These are phyloP conservation scores for Cheilosia impressa DNA, from an alignment of 2,888 invertebrate species.

Conservation along the genomic window DNA sequence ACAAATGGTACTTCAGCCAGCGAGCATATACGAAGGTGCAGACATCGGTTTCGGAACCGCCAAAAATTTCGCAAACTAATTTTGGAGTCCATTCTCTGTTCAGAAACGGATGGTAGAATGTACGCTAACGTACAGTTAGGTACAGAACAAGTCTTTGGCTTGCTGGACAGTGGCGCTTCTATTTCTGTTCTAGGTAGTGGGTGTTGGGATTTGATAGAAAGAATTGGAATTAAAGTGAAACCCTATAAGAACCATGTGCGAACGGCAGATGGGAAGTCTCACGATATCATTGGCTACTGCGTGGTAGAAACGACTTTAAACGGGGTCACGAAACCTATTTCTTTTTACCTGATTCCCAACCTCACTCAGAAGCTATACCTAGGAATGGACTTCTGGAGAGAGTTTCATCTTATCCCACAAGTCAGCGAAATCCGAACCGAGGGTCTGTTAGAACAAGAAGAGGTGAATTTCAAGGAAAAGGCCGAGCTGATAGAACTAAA, in stretches of 20 bases:
- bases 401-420: not conserved
- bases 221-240: too few relatives aligned
- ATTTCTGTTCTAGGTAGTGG: too few relatives aligned
- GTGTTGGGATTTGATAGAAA: too few relatives aligned
- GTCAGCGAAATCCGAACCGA: not conserved
- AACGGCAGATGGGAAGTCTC: conserved; percentile 2
- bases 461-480: not conserved
- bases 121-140: not conserved
- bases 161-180: not conserved
- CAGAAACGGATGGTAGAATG: not conserved
- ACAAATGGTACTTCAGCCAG: not conserved
- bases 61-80: not conserved
- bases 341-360: conserved; percentile 7
- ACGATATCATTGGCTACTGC: not conserved
- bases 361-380: not conserved
- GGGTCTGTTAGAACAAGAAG: too few relatives aligned
- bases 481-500: not conserved
- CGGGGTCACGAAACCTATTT: not conserved
- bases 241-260: not conserved
- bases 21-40: not conserved
- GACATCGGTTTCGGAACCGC: not conserved
- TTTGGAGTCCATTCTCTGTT: not conserved
- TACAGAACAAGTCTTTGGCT: not conserved
- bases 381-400: not conserved
- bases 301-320: not conserved